Conservation (phyloP, 1,140 invertebrate genomes). For the Protaetia brevitarsis region DNA sequence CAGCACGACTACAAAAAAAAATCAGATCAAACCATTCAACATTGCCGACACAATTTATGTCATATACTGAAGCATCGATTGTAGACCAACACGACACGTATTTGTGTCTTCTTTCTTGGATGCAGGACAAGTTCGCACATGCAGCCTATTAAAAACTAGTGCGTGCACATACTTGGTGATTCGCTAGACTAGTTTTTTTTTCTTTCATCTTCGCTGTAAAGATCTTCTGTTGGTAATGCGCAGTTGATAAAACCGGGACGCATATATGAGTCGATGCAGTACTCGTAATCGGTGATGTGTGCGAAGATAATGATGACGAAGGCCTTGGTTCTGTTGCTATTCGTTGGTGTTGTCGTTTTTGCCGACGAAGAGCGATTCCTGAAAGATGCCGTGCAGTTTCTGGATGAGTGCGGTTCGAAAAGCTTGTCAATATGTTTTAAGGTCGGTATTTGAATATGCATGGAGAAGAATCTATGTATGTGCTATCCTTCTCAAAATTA, state of each 20-base stretch:
- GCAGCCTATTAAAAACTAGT: not conserved
- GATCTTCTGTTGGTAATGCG: slow-evolving; percentile 22
- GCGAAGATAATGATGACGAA: slow-evolving; percentile 25
- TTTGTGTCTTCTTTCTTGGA: not conserved
- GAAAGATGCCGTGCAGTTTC: slow-evolving; percentile 58
- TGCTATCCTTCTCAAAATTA: too few species aligned
- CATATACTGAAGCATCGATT: too few species aligned
- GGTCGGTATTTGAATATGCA: slow-evolving; percentile 49
- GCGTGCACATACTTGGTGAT: not conserved
- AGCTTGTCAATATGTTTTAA: slow-evolving; percentile 72
- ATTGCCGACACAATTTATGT: too few species aligned
- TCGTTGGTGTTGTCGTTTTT: slow-evolving; percentile 27
- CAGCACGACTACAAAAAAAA: too few species aligned
- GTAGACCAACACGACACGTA: not conserved
- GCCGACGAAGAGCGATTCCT: slow-evolving; percentile 51
- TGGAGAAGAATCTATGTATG: too few species aligned
- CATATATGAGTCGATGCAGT: slow-evolving; percentile 25
- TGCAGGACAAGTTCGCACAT: not conserved
- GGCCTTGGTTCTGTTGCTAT: slow-evolving; percentile 32
- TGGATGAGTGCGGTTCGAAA: slow-evolving; percentile 65
- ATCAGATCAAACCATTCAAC: too few species aligned
- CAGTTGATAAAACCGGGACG: slow-evolving; percentile 33
- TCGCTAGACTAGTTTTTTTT: not conserved
- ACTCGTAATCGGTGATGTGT: not conserved
- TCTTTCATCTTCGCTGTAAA: slow-evolving; percentile 16